Evolutionary conservation across 2,113 vertebrate genomes (phyloP), one percentile per base, ranked within the genome.

Genomic region (Saccopteryx leptura): DNA sequence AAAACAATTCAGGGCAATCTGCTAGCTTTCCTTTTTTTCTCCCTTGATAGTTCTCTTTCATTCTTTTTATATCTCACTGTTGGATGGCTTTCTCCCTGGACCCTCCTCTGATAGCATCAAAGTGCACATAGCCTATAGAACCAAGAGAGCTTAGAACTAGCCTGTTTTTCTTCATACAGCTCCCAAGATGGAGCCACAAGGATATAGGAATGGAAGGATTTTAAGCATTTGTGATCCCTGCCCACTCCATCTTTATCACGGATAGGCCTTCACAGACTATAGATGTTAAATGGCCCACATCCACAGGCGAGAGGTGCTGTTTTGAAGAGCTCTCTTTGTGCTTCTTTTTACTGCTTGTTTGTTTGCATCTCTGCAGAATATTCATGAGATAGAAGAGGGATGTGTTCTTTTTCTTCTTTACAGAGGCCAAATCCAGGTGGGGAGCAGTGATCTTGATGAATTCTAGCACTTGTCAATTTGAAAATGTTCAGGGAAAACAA

Each of bases 401-500:
- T 79, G 13, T 28, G 76, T 80, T n/a, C 72, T 10, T 46, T 17
- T 52, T 9, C 75, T 48, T 33, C 91, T 97, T 96, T 90, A 96
- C 97, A 96, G 94, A 84, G 78, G 83, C 61, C 74, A 91, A 89
- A 89, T 90, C 96, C 97, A 97, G 95, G 94, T 98, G 96, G 90
- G 92, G 93, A 92, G 15, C 68, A 83, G 19, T 95, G 87, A 90
- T 96, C 91, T 98, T 96, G 97, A 94, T 95, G 94, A 96, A 95
- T 97, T 93, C 63, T 97, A 97, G 91, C 90, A 94, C 78, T 95
- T 98, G 83, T 95, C 95, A 93, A 18, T 97, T 97, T 96, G 88
- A 96, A 98, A 98, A 97, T 13, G 63, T 81, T 97, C 91, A 97
- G 93, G 97, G 97, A 97, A 96, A 97, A 97, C 97, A 88, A 96